Evolutionary conservation across 1,140 invertebrate species (phyloP).

Genomic region (Zaprionus africanus): DNA sequence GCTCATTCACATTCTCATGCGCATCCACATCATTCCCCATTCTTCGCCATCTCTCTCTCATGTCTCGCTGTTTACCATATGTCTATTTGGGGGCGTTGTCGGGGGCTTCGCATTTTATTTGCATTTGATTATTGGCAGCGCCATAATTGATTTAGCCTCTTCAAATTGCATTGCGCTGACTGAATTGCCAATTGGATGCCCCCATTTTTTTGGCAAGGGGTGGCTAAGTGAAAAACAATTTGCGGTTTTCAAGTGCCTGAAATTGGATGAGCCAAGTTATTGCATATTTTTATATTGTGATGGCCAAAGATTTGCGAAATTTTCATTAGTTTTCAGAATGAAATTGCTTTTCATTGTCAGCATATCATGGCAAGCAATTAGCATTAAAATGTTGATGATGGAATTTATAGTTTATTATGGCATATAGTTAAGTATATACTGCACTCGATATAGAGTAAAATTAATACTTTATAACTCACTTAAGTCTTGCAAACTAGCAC

Average conservation of each 20-base stretch:
- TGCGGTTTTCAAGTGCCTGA: neutral
- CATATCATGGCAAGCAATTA: neutral
- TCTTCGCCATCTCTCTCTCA: slow-evolving; percentile 13
- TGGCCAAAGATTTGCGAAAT: neutral
- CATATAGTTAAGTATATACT: too few species aligned
- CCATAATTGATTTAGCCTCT: slow-evolving; percentile 48
- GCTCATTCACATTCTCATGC: slow-evolving; percentile 15
- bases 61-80: slow-evolving; percentile 8
- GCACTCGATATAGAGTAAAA: too few species aligned
- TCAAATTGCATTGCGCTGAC: slow-evolving; percentile 17
- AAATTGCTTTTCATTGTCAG: neutral
- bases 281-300: neutral
- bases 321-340: neutral
- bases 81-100: neutral
- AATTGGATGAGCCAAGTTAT: neutral
- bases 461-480: too few species aligned
- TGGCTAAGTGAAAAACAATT: neutral
- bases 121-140: slow-evolving; percentile 39
- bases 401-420: too few species aligned
- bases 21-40: slow-evolving; percentile 14
- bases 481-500: too few species aligned
- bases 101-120: slow-evolving; percentile 21
- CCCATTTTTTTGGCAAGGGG: neutral
- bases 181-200: slow-evolving; percentile 50
- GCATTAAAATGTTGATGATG: neutral